Evolutionary conservation across 2,888 invertebrate species (phyloP).

Genomic region (Caradrina clavipalpis): DNA sequence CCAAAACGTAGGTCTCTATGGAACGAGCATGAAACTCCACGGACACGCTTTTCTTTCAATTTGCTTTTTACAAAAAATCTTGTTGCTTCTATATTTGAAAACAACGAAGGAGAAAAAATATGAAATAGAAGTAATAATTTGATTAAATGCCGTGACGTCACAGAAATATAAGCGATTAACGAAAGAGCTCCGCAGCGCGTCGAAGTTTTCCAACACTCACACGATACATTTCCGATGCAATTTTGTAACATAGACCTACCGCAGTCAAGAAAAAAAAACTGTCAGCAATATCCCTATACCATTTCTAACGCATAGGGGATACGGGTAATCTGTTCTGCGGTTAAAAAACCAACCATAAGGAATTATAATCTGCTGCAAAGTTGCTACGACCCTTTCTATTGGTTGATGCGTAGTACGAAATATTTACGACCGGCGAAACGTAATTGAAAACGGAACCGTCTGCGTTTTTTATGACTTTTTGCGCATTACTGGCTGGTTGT

Average conservation of each 20-base stretch:
- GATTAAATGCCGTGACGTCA: background rate
- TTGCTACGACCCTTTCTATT: constrained; percentile 66
- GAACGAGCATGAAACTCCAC: no score
- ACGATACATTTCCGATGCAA: constrained; percentile 31
- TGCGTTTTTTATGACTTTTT: constrained; percentile 55
- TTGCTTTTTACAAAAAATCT: no score
- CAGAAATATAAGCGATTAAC: no score
- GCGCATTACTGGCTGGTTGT: constrained; percentile 32
- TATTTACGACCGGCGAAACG: constrained; percentile 70
- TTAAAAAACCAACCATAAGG: constrained; percentile 68
- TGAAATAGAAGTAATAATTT: no score
- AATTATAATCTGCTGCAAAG: constrained; percentile 66
- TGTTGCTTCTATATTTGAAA: no score
- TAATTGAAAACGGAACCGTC: constrained; percentile 73
- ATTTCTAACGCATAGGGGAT: constrained; percentile 84
- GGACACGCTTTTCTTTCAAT: no score
- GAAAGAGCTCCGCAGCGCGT: background rate
- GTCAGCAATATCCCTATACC: constrained; percentile 57
- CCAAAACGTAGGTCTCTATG: no score
- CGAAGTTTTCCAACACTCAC: constrained; percentile 9
- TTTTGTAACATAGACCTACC: constrained; percentile 70
- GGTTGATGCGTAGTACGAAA: constrained; percentile 58
- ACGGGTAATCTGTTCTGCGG: constrained; percentile 87
- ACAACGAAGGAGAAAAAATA: no score
- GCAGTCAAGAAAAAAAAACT: constrained; percentile 64